These are phyloP conservation scores for Mormyrops attenuatus DNA, from an alignment of 2,797 vertebrate species.

Conservation along the genomic window DNA sequence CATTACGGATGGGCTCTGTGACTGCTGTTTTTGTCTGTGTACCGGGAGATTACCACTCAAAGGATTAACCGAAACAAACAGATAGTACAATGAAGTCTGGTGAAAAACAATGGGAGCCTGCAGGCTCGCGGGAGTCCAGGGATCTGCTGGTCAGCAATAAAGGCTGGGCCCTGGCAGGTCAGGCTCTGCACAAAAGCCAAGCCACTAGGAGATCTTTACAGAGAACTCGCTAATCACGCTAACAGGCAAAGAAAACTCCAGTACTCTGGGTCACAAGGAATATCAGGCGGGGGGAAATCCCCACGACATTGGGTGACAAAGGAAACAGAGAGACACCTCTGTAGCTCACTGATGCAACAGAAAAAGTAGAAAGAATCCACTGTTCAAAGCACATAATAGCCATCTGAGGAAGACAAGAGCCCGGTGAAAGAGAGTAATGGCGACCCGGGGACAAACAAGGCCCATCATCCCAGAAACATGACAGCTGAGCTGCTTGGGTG, in stretches of 20 bases:
- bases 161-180: not conserved
- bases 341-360: not conserved
- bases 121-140: not conserved
- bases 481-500: not conserved
- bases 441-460: not conserved
- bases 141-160: slow-evolving; percentile 13
- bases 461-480: not conserved
- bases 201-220: not conserved
- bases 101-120: not conserved
- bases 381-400: not conserved
- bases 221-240: not conserved
- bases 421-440: not conserved
- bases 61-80: slow-evolving; percentile 1
- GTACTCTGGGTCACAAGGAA: not conserved
- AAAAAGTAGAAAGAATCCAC: slow-evolving; percentile 15
- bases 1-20: not conserved
- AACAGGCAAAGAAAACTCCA: not conserved
- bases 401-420: not conserved
- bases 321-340: not conserved
- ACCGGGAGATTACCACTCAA: not conserved
- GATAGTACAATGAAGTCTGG: not conserved
- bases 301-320: not conserved
- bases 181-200: not conserved
- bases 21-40: not conserved
- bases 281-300: not conserved